These are phyloP conservation scores for Gracilinanus agilis DNA, from an alignment of 2,113 vertebrate genomes.

Conservation along the genomic window DNA sequence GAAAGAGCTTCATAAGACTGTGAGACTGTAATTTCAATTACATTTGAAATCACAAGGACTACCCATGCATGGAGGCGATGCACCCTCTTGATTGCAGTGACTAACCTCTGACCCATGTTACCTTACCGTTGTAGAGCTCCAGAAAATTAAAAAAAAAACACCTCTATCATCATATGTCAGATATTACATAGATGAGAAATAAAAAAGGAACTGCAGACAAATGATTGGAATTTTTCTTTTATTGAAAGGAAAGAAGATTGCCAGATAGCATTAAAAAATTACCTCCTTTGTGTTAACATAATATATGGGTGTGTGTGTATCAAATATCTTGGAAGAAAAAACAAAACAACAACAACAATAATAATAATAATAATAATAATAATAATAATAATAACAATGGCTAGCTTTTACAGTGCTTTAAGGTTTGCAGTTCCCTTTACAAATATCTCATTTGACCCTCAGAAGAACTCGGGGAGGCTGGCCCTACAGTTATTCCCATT, in stretches of 20 bases:
- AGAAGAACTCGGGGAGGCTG: not conserved
- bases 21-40: not conserved
- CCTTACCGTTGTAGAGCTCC: not conserved
- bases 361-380: not conserved
- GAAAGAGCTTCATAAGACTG: not conserved
- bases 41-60: not conserved
- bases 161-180: not conserved
- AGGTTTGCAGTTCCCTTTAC: not conserved
- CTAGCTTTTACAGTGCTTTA: not conserved
- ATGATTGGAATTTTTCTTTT: not conserved
- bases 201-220: not conserved
- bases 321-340: not conserved
- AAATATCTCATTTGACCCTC: not conserved
- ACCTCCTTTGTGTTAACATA: not conserved
- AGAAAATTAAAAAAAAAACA: not conserved
- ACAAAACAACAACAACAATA: no score
- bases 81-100: not conserved
- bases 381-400: not conserved
- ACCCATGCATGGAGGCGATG: no score
- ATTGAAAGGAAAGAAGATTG: not conserved
- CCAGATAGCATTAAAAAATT: not conserved
- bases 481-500: not conserved
- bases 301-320: not conserved
- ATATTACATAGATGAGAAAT: not conserved
- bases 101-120: not conserved